phyloP scores from a whole-genome alignment of 1,140 invertebrate species.

The Leptopilina clavipes region DNA sequence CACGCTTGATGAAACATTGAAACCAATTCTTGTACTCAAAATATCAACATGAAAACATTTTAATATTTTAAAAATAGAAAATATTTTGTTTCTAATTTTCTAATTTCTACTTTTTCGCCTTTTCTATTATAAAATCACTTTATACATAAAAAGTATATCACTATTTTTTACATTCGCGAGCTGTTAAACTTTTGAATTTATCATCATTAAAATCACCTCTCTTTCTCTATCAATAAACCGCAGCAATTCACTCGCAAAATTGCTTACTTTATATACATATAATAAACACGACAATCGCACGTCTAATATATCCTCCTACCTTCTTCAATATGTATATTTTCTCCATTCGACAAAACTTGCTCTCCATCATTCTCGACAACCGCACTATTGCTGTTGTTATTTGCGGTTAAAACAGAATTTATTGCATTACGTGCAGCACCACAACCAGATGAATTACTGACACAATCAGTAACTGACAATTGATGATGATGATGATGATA shows the following conservation, averaged over 20 bases:
- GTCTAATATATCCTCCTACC: background rate
- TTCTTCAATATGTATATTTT: conserved; percentile 6
- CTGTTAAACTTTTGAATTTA: background rate
- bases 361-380: background rate
- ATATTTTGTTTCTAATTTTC: too few relatives aligned
- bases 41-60: too few relatives aligned
- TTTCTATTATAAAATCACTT: too few relatives aligned
- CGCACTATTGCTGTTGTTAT: background rate
- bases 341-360: background rate
- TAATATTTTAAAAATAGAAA: too few relatives aligned
- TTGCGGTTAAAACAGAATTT: background rate
- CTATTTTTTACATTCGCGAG: background rate
- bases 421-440: background rate
- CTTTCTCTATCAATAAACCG: background rate
- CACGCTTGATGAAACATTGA: too few relatives aligned
- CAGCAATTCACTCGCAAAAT: conserved; percentile 18
- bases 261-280: background rate
- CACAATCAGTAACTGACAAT: background rate
- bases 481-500: too few relatives aligned
- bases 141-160: too few relatives aligned
- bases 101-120: too few relatives aligned
- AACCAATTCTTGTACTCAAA: too few relatives aligned
- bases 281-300: too few relatives aligned
- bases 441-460: background rate
- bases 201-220: background rate